phyloP scores from a whole-genome alignment of 2,888 invertebrate genomes.

The Malachius bipustulatus region DNA sequence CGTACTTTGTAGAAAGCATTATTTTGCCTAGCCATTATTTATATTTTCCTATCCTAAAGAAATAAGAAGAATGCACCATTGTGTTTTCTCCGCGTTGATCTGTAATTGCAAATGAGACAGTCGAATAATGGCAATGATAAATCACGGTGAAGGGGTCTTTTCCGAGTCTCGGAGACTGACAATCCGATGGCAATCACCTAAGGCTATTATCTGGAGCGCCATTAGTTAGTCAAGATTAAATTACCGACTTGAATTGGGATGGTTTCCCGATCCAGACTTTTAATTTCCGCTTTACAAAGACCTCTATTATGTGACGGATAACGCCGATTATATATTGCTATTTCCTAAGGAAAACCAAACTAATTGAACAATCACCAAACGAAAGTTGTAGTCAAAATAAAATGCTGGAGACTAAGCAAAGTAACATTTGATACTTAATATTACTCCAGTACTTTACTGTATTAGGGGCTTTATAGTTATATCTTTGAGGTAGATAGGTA shows the following conservation, averaged over 20 bases:
- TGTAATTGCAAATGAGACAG: conserved; percentile 32
- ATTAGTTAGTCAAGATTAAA: conserved; percentile 33
- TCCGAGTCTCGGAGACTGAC: conserved; percentile 29
- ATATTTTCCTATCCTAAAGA: not conserved
- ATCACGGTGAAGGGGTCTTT: conserved; percentile 30
- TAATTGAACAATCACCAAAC: no score
- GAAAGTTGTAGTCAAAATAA: no score
- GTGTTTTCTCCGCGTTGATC: conserved; percentile 22
- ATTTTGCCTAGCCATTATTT: no score
- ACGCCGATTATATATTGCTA: no score
- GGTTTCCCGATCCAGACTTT: conserved; percentile 32
- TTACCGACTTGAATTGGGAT: conserved; percentile 26
- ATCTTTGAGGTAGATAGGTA: no score
- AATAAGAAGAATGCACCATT: conserved; percentile 17
- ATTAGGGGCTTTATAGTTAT: no score
- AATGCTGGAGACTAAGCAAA: no score
- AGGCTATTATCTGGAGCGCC: conserved; percentile 32
- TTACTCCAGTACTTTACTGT: no score
- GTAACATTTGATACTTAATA: no score
- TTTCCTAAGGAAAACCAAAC: no score
- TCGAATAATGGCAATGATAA: conserved; percentile 30
- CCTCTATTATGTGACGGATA: no score
- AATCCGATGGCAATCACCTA: conserved; percentile 28
- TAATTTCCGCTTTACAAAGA: conserved; percentile 24
- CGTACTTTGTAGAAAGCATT: no score